Evolutionary conservation across 2,113 vertebrate species (phyloP), one percentile per base, ranked within the genome.

Genomic region (Erpornis zantholeuca): DNA sequence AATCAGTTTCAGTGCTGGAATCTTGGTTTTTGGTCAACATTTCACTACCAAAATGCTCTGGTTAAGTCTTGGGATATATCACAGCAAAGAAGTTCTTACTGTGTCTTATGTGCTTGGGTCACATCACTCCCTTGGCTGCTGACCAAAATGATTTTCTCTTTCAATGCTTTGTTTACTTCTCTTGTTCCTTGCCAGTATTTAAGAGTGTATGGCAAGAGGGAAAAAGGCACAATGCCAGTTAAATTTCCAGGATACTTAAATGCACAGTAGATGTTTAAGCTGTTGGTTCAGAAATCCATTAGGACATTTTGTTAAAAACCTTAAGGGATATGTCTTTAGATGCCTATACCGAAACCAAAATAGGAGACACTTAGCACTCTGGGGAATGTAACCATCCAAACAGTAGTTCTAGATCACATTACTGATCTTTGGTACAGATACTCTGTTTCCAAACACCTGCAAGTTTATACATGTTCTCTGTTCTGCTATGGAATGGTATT

Each of bases 291-390:
- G 47, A 86, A 83, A 72, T 70, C n/a, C 9, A 9, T 76, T 76
- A 57, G 6, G 8, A 9, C 9, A 19, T 66, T 70, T 75, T 5
- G 1, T 49, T 73, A 40, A 49, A 73, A 95, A 84, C 23, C 3
- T 45, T 18, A 28, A 10, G 28, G n/a, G 6, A 14, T 75, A 5
- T 7, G 3, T 12, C 64, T 82, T 85, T 47, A 79, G 42, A 33
- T 93, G 36, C 20, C 14, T 63, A 7, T 88, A 63, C 13, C 20
- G 59, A 78, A 87, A 75, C 19, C 2, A 15, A 35, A 63, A 10
- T 7, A 64, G 21, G 15, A 63, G 6, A 40, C 3, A 2, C 9
- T 59, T 33, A 28, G 7, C 16, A 44, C 2, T 11, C 0, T 42
- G 64, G 17, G 15, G 42, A 50, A 25, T 44, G 12, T 72, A 70